Base-by-base conservation (phyloP, 1,140 invertebrate genomes). In the Temnothorax longispinosus region DNA sequence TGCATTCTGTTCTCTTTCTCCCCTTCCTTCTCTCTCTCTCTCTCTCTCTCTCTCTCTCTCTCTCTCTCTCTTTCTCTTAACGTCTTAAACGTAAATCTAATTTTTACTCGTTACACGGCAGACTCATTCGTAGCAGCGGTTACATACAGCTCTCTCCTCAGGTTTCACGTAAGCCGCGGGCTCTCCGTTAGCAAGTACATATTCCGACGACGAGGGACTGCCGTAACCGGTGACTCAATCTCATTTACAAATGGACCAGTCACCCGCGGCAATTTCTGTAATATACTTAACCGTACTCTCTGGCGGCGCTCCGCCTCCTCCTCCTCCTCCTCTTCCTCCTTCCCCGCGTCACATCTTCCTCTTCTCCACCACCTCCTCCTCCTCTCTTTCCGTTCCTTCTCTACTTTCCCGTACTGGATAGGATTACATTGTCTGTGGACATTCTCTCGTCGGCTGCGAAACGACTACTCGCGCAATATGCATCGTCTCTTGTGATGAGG, bases 161-260 rank as follows among this genome's bases (percentile, higher is more conserved):
- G 44, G 32, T 52, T 77, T 62, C 82, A 54, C 64, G n/a, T 71
- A 67, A 64, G 54, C 60, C 44, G 47, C 35, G 21, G 69, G 80
- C 80, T 84, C 69, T 84, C 80, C 80, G 80, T 84, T 84, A 84
- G 80, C 69, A 32, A 84, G 69, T 84, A 75, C 80, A 72, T 82
- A 71, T 54, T 54, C 54, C 35, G 58, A 56, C 86, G 64, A 64
- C 54, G 50, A 67, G 84, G 47, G 77, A 85, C 80, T 72, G 50
- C 71, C 81, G 81, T 76, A 77, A 69, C 50, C 38, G 72, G 86
- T 77, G 72, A 75, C 58, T 89, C 75, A 69, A 82, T 89, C 88
- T 89, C 88, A 89, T 89, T 89, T 89, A 89, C 87, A 89, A 89
- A 89, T 89, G 87, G 88, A 89, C 82, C 88, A 72, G 88, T 86